A percentile compares a stretch with the other conserved stretches of the same genome.
phyloP scores from a whole-genome alignment of 1,140 invertebrate species.

The Aphaenogaster rudis region DNA sequence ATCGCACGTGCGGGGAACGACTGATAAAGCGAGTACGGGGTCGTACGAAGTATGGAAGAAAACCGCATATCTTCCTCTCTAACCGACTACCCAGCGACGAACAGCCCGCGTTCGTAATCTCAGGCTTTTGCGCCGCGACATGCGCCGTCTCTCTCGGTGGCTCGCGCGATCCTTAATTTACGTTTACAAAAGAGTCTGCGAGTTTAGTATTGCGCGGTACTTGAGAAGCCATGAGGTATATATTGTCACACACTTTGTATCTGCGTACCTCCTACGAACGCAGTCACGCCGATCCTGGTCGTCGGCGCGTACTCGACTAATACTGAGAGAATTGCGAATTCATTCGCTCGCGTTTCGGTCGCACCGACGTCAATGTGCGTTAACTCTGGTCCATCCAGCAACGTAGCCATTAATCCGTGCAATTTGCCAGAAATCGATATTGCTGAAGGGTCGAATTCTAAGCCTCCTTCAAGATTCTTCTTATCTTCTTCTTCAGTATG shows the following conservation, averaged over 20 bases:
- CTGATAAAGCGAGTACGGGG: not conserved
- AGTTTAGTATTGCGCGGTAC: conserved; percentile 16
- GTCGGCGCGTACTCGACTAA: conserved; percentile 24
- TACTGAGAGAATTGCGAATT: conserved; percentile 24
- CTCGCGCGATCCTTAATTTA: conserved; percentile 10
- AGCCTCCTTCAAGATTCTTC: not conserved
- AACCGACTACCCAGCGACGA: not conserved
- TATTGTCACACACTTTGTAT: conserved; percentile 53
- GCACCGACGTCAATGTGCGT: not conserved
- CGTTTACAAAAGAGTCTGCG: conserved; percentile 13
- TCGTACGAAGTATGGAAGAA: not conserved
- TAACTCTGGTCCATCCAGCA: conserved; percentile 5
- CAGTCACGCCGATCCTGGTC: not conserved
- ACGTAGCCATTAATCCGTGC: not conserved
- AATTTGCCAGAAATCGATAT: not conserved
- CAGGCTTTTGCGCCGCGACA: not conserved
- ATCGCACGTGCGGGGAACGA: not conserved
- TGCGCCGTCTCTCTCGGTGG: conserved; percentile 4
- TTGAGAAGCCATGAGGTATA: conserved; percentile 49
- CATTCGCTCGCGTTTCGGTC: not conserved
- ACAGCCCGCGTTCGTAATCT: not conserved
- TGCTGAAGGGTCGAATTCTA: not conserved
- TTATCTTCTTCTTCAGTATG: not conserved
- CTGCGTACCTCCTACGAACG: not conserved
- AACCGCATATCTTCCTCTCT: not conserved